Conservation (phyloP, 2,113 vertebrate genomes). For the Bubo scandiacus region DNA sequence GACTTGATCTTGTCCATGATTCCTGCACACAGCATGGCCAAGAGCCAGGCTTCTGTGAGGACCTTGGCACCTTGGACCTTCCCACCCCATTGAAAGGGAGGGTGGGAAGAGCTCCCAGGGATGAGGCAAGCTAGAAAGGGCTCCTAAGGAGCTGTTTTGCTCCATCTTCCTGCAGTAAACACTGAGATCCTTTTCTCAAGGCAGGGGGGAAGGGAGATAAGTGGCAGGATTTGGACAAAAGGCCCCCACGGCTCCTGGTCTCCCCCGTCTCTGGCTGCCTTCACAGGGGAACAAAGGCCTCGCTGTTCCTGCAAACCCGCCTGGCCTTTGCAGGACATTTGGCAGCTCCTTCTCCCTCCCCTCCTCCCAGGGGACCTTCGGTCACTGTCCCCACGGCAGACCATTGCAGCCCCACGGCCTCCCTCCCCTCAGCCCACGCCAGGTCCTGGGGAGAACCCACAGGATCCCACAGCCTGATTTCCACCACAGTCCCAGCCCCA, state of each 20-base stretch:
- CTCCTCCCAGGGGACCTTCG: background rate
- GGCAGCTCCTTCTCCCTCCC: background rate
- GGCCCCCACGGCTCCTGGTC: background rate
- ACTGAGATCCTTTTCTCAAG: background rate
- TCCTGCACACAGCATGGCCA: rapidly evolving
- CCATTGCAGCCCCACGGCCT: background rate
- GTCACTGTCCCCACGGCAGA: background rate
- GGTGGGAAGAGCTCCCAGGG: background rate
- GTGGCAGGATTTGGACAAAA: slow-evolving; percentile 39
- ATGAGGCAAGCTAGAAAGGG: background rate
- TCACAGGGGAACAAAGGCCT: slow-evolving; percentile 1
- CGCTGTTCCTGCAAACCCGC: slow-evolving; percentile 2
- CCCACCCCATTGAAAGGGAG: rapidly evolving
- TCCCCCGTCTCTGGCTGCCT: background rate
- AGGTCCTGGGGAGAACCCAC: background rate
- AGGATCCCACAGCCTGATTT: rapidly evolving
- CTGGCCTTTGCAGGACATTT: background rate
- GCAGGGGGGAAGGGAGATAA: background rate
- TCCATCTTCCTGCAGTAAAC: background rate
- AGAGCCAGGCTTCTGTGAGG: background rate
- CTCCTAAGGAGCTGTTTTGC: slow-evolving; percentile 9
- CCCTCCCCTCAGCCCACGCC: background rate
- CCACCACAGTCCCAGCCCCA: rapidly evolving
- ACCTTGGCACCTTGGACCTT: background rate
- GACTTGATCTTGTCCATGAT: rapidly evolving